Conservation (phyloP, 2,113 vertebrate genomes). For the Sporophila hypoxantha region DNA sequence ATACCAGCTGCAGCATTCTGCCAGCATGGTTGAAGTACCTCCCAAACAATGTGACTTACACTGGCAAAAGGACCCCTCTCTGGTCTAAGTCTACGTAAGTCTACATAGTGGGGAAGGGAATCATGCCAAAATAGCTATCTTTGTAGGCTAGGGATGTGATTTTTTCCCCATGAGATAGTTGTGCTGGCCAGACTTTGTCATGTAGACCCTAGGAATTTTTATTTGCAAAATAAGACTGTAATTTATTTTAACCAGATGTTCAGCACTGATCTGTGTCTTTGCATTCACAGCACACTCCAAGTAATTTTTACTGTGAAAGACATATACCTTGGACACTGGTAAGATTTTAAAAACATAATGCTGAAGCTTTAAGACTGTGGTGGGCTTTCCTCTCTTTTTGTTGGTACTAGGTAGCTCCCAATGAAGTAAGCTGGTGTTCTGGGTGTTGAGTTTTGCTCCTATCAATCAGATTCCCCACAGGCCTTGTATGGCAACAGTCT, state of each 20-base stretch:
- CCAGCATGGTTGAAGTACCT: not conserved
- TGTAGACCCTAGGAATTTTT: conserved; percentile 55
- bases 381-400: not conserved
- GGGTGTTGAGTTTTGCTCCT: not conserved
- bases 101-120: conserved; percentile 25
- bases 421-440: not conserved
- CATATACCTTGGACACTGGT: not conserved
- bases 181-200: conserved; percentile 51
- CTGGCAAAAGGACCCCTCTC: not conserved
- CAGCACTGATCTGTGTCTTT: conserved; percentile 15
- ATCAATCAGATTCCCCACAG: not conserved
- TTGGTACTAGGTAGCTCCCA: not conserved
- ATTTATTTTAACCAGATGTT: conserved; percentile 63
- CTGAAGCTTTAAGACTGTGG: not conserved
- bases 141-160: conserved; percentile 42
- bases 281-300: conserved; percentile 6
- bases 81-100: not conserved
- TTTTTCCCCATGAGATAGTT: conserved; percentile 60
- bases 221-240: conserved; percentile 54
- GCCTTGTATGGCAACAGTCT: not conserved
- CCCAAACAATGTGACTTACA: not conserved
- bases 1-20: not conserved
- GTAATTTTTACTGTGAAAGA: conserved; percentile 18
- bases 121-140: conserved; percentile 54
- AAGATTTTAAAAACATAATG: not conserved